phyloP scores from a whole-genome alignment of 1,140 invertebrate species.

The Bombus waltoni region DNA sequence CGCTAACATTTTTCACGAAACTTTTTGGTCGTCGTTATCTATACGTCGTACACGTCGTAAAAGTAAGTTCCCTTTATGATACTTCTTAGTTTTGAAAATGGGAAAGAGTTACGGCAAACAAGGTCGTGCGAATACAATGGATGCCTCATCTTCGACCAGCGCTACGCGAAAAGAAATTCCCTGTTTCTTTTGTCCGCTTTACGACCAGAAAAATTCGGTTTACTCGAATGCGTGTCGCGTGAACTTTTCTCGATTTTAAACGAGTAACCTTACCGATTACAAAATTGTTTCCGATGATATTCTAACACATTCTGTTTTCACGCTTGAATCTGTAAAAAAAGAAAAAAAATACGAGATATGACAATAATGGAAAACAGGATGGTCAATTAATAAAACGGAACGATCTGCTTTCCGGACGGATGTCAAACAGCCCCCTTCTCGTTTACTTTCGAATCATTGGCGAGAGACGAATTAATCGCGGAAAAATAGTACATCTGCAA shows the following conservation, averaged over 20 bases:
- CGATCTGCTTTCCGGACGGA: neutral
- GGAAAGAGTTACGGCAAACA: slow-evolving; percentile 17
- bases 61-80: slow-evolving; percentile 26
- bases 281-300: neutral
- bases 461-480: slow-evolving; percentile 5
- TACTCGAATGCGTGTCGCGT: neutral
- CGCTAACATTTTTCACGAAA: neutral
- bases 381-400: slow-evolving; percentile 4
- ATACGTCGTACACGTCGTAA: neutral
- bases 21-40: neutral
- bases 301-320: too few relatives aligned
- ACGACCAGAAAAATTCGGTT: neutral
- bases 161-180: neutral
- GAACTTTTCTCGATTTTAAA: neutral
- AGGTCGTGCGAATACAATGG: slow-evolving; percentile 20
- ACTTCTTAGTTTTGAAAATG: neutral
- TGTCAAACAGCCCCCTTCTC: neutral
- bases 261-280: neutral
- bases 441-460: slow-evolving; percentile 23
- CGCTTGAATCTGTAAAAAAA: too few relatives aligned
- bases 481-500: slow-evolving; percentile 38
- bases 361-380: neutral
- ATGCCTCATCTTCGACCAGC: neutral
- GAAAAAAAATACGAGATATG: too few relatives aligned
- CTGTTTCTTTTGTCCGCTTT: neutral